Base-by-base conservation (phyloP, 2,888 invertebrate species). In the Cerceris rybyensis region DNA sequence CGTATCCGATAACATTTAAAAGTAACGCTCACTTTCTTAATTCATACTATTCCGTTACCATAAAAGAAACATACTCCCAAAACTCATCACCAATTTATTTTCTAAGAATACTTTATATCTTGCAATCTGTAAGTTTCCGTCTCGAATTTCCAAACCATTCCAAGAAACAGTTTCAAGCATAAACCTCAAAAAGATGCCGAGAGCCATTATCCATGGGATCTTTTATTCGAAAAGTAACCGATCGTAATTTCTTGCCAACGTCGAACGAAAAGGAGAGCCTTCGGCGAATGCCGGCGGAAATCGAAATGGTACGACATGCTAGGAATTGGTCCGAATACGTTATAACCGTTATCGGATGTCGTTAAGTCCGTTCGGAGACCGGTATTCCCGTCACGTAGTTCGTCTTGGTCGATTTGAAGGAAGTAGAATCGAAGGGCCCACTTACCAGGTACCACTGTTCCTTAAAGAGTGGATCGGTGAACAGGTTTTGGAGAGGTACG, bases 401-500 rank as follows among this genome's bases (percentile, higher is more conserved):
- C 61, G 75, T 78, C 83, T 68, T 68, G 75, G 65, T 59, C 60
- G 70, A 63, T 70, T 67, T 39, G 28, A 59, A 43, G 65, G 63
- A 65, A 64, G 70, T 69, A 63, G 72, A 75, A 79, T 81, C 70
- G 75, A 79, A 73, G 68, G 72, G 65, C 11, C 70, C 90, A 96
- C 98, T 96, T 93, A 98, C 98, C 96, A 99, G 93, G 92, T 99
- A 99, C 99, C 98, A 99, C 94, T 98, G 98, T 92, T 98, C 97
- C 90, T 96, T 96, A 94, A 96, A 99, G 86, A 98, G 94, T 13
- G 98, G 98, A 93, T 98, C 98, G 13, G 97, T 96, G 93, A 98
- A 98, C 86, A 95, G 94, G 60, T 94, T 94, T 75, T 94, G 93
- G 0, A 94, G 83, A 50, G 90, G 87, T 54, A 90, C 84, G 59